A percentile compares a stretch with the other conserved stretches of the same genome.
phyloP scores from a whole-genome alignment of 2,888 invertebrate genomes.

The Ophion slaviceki region DNA sequence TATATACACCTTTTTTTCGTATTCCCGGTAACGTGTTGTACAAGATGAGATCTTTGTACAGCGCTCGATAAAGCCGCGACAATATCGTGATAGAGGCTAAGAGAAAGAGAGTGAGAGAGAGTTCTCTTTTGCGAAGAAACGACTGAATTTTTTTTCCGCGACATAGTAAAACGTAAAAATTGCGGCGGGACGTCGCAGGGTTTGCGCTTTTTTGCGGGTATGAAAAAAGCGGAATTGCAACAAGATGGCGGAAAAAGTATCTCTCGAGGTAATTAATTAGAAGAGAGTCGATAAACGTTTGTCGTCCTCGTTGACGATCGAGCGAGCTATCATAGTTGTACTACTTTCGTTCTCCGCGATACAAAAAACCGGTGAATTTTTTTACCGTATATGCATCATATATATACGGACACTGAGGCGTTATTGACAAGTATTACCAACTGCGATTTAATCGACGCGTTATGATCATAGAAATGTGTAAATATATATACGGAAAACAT shows the following conservation, averaged over 20 bases:
- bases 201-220: constrained; percentile 33
- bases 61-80: constrained; percentile 40
- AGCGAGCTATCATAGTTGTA: background rate
- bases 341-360: constrained; percentile 5
- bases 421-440: constrained; percentile 14
- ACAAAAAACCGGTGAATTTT: constrained; percentile 1
- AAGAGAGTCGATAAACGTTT: background rate
- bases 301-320: background rate
- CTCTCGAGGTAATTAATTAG: background rate
- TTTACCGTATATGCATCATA: background rate
- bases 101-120: constrained; percentile 8
- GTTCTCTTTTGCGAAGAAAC: constrained; percentile 4
- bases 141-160: constrained; percentile 50
- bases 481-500: constrained; percentile 28
- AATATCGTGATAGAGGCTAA: constrained; percentile 43
- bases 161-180: constrained; percentile 12
- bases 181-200: background rate
- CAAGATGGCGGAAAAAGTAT: background rate
- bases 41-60: constrained; percentile 50
- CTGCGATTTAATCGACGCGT: constrained; percentile 32
- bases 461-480: constrained; percentile 35
- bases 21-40: constrained; percentile 8
- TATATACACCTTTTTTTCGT: constrained; percentile 5
- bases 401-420: background rate
- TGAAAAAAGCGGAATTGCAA: background rate